Conservation (phyloP, 1,140 invertebrate species). For the Drosophila sulfurigaster region DNA sequence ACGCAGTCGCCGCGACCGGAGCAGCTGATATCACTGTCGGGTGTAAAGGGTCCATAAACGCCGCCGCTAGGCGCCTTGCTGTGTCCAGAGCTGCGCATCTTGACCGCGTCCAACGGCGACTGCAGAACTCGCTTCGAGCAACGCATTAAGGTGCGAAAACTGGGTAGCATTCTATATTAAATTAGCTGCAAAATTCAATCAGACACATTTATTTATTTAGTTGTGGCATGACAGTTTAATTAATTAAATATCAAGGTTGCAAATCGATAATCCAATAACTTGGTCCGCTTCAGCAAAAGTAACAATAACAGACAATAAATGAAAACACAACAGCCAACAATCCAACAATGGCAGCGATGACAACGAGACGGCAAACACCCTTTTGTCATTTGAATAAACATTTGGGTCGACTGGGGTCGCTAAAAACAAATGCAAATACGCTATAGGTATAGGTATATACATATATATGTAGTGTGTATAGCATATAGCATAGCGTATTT, state of each 20-base stretch:
- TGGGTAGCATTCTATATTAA: slow-evolving; percentile 82
- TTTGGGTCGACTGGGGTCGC: slow-evolving; percentile 56
- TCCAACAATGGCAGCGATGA: slow-evolving; percentile 1
- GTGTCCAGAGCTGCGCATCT: slow-evolving; percentile 65
- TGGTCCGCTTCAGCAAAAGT: slow-evolving; percentile 1
- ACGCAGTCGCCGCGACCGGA: slow-evolving; percentile 94
- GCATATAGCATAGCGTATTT: background rate
- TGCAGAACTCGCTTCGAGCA: slow-evolving; percentile 84
- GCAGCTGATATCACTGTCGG: slow-evolving; percentile 75
- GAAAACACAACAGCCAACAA: background rate
- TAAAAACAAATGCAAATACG: slow-evolving; percentile 77
- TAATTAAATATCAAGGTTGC: slow-evolving; percentile 57
- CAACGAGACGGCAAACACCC: slow-evolving; percentile 33
- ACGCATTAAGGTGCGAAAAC: slow-evolving; percentile 82
- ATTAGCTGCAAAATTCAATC: slow-evolving; percentile 68
- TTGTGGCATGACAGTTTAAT: slow-evolving; percentile 43
- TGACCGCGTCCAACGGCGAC: slow-evolving; percentile 61
- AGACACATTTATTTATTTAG: slow-evolving; percentile 14
- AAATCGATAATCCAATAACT: slow-evolving; percentile 42
- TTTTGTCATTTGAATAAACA: slow-evolving; percentile 72
- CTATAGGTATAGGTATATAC: background rate
- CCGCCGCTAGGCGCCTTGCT: slow-evolving; percentile 58
- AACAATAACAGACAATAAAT: background rate
- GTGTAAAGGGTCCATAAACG: slow-evolving; percentile 66
- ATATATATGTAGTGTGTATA: background rate